Conservation (phyloP, 2,113 vertebrate species). For the Leucopsar rothschildi region DNA sequence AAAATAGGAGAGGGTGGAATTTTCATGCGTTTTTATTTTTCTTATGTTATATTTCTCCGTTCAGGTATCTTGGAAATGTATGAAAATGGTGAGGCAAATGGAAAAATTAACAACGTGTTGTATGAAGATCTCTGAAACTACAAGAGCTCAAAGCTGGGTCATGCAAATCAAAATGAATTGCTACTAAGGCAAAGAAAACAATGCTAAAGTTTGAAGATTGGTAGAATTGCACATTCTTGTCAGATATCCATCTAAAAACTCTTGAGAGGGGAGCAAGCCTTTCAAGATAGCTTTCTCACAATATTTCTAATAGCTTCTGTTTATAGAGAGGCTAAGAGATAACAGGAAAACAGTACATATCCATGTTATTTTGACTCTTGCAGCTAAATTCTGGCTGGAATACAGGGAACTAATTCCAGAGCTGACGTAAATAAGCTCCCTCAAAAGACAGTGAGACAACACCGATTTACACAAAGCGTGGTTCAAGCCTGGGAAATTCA, state of each 20-base stretch:
- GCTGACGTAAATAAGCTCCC: slow-evolving; percentile 46
- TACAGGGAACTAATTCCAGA: slow-evolving; percentile 36
- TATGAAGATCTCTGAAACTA: background rate
- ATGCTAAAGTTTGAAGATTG: background rate
- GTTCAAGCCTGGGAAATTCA: slow-evolving; percentile 48
- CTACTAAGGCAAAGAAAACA: background rate
- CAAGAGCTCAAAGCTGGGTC: background rate
- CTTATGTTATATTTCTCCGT: background rate
- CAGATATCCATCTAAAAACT: background rate
- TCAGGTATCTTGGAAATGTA: background rate
- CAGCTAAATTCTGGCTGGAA: slow-evolving; percentile 22
- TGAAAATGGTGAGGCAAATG: background rate
- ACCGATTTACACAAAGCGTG: slow-evolving; percentile 19
- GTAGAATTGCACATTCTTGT: background rate
- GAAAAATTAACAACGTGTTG: background rate
- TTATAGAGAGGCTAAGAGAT: slow-evolving; percentile 35
- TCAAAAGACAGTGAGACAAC: slow-evolving; percentile 45
- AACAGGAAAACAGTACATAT: slow-evolving; percentile 20
- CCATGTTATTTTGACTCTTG: slow-evolving; percentile 39
- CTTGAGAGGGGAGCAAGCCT: background rate
- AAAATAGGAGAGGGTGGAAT: accelerated
- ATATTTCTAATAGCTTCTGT: slow-evolving; percentile 44
- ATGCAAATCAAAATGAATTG: background rate
- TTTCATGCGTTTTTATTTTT: background rate
- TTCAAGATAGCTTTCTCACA: slow-evolving; percentile 28